Base-by-base conservation (phyloP, 1,140 invertebrate species). In the Drosophila carrolli region DNA sequence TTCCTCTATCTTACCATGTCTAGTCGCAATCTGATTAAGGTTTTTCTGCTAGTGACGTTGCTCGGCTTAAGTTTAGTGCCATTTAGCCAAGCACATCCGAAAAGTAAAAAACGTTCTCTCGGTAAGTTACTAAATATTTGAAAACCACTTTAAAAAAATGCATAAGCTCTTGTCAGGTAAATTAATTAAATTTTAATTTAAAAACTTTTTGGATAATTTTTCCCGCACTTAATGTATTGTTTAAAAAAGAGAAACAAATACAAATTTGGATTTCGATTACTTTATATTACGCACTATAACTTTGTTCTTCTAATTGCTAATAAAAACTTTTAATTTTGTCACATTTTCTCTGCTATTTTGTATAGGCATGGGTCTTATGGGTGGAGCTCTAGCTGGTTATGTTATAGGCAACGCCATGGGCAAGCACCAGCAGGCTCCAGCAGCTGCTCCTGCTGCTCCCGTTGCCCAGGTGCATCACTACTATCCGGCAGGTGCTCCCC, bases 331-430 rank as follows among this genome's bases (percentile, higher is more conserved):
- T 13, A 23, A 19, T 11, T 19, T 47, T n/a, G 0, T 11, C 2
- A 5, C 1, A 29, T n/a, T 2, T 46, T 37, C 13, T 8, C 13
- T 4, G 1, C 14, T 1, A 44, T 54, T 38, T 13, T n/a, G 6
- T 4, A 2, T 7, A 88, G 84, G 84, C 4, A 23, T 72, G 7
- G 84, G 84, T 4, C 11, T 89, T 11, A 11, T 81, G 14, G 84
- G 84, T 11, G 84, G 84, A 47, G 73, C 62, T 0, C 7, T 89
- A 11, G 76, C 84, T 46, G 84, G 84, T 3, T 80, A 29, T 5
- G 38, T 70, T 0, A 41, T 85, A 32, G 79, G 67, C 23, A 43
- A 76, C 8, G 68, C 61, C 9, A 44, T 68, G 40, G 68, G 53
- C 40, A 79, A 71, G 6, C 10, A 43, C 1, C 44, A 50, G 3